Conservation (phyloP, 2,888 invertebrate species). For the Syrista parreyssii region DNA sequence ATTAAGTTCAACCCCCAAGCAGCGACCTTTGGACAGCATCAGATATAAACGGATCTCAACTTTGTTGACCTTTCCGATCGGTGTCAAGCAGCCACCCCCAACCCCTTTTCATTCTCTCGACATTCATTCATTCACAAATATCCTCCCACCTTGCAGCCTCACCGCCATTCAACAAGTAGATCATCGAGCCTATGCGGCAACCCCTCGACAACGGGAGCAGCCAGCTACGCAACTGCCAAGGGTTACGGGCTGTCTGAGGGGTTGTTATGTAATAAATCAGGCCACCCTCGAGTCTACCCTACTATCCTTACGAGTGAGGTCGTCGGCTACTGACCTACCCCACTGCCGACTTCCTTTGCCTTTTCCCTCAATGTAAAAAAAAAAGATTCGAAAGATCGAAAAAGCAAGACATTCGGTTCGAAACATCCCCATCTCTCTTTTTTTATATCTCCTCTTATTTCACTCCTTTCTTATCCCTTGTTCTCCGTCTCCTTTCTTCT, state of each 20-base stretch:
- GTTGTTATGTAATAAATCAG: slow-evolving; percentile 49
- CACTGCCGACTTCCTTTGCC: background rate
- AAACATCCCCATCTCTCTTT: too few relatives aligned
- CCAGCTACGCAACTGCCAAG: slow-evolving; percentile 52
- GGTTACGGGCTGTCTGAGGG: slow-evolving; percentile 47
- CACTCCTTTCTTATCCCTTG: too few relatives aligned
- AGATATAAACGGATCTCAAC: slow-evolving; percentile 23
- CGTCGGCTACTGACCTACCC: slow-evolving; percentile 3
- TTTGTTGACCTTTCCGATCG: slow-evolving; percentile 49
- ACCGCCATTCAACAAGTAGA: slow-evolving; percentile 48
- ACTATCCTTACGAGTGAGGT: background rate
- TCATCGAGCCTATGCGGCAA: slow-evolving; percentile 51
- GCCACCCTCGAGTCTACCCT: slow-evolving; percentile 28
- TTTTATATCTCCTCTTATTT: too few relatives aligned
- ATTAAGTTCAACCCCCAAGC: too few relatives aligned
- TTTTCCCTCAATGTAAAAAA: too few relatives aligned
- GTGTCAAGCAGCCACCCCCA: slow-evolving; percentile 49
- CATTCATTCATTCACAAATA: slow-evolving; percentile 48
- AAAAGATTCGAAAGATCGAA: too few relatives aligned
- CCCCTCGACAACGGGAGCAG: slow-evolving; percentile 49
- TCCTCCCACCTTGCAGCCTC: slow-evolving; percentile 37
- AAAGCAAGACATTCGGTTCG: too few relatives aligned
- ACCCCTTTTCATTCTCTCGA: slow-evolving; percentile 46
- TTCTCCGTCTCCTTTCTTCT: too few relatives aligned
- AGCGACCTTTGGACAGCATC: too few relatives aligned